Base-by-base conservation (phyloP, 1,140 invertebrate species). In the Drosophila pallidifrons region DNA sequence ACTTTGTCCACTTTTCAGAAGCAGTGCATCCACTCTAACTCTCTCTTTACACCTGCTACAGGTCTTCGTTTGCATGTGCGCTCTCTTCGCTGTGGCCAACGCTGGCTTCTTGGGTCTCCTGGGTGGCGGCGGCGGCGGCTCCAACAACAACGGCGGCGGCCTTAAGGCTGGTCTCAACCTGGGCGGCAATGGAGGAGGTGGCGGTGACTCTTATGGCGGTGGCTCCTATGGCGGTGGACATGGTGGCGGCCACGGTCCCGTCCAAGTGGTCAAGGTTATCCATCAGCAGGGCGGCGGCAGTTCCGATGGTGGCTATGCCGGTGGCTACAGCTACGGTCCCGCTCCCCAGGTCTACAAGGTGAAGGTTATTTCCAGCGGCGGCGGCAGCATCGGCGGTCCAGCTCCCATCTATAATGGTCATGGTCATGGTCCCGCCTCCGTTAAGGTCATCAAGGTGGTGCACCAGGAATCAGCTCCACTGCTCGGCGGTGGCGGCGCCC, bases 51-150 rank as follows among this genome's bases (percentile, higher is more conserved):
- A 49, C 28, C 28, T 45, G 38, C 55, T 32, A 2, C 47, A 91
- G 89, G 78, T 91, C 66, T 91, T 91, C 61, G 83, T 91, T 35
- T 91, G 83, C 59, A 52, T 91, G 74, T 88, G 79, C 79, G 88
- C 88, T 47, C 75, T 91, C 11, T 80, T 91, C 41, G 88, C 89
- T 60, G 82, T 86, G 71, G 83, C 89, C 25, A 91, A 91, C 51
- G 89, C 88, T 13, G 89, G 89, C 16, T 80, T 88, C 61, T 69
- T 91, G 57, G 82, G 82, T 51, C 73, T 91, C n/a, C 57, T 87
- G 3, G 82, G 86, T 5, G 74, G 81, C 1, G 77, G 81, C 0
- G 80, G 79, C 0, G 81, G 82, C 8, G 65, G 83, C 20, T 55
- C 38, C 7, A 15, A 30, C 8, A 38, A 38, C 1, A 10, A 10